phyloP scores from a whole-genome alignment of 2,888 invertebrate genomes.

The Dryocosmus kuriphilus region DNA sequence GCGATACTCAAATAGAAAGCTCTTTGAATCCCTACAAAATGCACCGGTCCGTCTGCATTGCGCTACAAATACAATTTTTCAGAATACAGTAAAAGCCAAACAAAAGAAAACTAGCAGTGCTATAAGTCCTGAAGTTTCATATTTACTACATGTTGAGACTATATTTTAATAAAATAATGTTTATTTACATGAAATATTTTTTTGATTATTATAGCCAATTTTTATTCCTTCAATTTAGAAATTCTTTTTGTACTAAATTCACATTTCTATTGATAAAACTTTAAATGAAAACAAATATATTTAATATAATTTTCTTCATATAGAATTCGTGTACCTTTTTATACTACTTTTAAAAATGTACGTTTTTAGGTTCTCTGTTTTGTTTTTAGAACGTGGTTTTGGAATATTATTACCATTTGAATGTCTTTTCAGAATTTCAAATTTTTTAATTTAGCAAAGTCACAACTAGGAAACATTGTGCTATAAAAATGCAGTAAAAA shows the following conservation, averaged over 20 bases:
- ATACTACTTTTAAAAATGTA: no score
- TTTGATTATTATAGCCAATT: not conserved
- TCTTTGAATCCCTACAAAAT: slow-evolving; percentile 6
- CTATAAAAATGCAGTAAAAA: not conserved
- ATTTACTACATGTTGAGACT: not conserved
- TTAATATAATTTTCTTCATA: no score
- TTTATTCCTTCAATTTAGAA: not conserved
- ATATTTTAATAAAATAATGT: not conserved
- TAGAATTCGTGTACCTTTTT: no score
- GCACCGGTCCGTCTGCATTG: not conserved
- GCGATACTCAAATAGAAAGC: slow-evolving; percentile 17
- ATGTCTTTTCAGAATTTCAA: not conserved
- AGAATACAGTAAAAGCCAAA: not conserved
- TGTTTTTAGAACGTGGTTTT: not conserved
- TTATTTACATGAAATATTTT: not conserved
- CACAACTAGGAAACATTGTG: not conserved
- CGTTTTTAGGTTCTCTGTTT: no score
- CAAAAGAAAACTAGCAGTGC: not conserved
- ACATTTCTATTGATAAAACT: not conserved
- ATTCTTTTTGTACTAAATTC: not conserved
- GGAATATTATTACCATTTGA: not conserved
- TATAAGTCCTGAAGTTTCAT: not conserved
- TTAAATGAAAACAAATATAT: no score
- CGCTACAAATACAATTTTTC: not conserved
- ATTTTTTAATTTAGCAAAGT: not conserved